These are phyloP conservation scores for Epinephelus moara DNA, from an alignment of 2,113 vertebrate species.

Conservation along the genomic window DNA sequence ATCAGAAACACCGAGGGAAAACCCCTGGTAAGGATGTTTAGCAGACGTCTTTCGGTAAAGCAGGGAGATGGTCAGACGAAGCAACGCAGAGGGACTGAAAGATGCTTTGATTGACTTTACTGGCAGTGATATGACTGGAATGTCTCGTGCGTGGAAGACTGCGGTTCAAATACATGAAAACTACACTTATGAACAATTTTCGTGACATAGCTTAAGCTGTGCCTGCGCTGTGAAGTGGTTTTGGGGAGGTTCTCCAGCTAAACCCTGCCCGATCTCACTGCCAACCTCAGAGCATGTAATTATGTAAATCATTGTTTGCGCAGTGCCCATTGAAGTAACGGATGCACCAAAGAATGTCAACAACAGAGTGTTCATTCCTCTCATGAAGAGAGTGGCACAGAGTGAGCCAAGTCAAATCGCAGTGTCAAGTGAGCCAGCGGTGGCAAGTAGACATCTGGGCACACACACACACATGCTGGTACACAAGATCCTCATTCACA, in stretches of 20 bases:
- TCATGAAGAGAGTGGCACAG: conserved; percentile 23
- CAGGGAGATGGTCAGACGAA: neutral
- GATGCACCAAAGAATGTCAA: conserved; percentile 48
- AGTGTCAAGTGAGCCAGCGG: conserved; percentile 38
- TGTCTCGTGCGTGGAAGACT: neutral
- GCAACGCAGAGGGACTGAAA: neutral
- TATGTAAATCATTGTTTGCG: conserved; percentile 72
- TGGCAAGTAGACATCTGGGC: conserved; percentile 27
- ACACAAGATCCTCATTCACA: conserved; percentile 9
- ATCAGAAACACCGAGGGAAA: conserved; percentile 40
- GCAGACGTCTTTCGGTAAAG: neutral
- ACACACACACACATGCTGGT: neutral
- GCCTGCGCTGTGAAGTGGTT: conserved; percentile 56
- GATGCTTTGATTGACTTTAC: neutral
- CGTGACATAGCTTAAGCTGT: conserved; percentile 16
- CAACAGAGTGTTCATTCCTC: conserved; percentile 41
- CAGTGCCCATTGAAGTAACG: conserved; percentile 54
- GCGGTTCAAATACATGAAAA: conserved; percentile 13
- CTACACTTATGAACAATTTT: conserved; percentile 21
- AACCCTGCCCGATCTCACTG: conserved; percentile 45
- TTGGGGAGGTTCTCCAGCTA: conserved; percentile 60
- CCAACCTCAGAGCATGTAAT: conserved; percentile 63
- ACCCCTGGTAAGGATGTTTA: neutral
- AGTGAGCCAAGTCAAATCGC: conserved; percentile 15
- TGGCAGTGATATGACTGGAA: conserved; percentile 3